Evolutionary conservation across 2,113 vertebrate genomes (phyloP).

Genomic region (Burhinus bistriatus): DNA sequence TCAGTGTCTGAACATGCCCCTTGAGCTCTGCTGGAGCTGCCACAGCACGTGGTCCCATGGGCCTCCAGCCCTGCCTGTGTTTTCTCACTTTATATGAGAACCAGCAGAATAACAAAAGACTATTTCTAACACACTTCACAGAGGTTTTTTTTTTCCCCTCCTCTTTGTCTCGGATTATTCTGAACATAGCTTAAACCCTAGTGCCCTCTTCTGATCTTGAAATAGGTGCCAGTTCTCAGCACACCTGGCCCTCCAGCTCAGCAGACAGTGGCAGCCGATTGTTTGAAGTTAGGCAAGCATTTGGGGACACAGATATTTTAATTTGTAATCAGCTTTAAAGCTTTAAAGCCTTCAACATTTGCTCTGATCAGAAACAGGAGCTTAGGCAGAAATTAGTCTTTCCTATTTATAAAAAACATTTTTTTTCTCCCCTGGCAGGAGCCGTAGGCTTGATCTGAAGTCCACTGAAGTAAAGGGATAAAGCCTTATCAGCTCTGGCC

Average conservation of each 20-base stretch:
- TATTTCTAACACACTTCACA: neutral
- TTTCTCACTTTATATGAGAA: neutral
- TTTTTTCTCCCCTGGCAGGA: neutral
- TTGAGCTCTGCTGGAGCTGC: neutral
- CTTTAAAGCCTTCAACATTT: slow-evolving; percentile 10
- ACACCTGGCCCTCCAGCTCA: neutral
- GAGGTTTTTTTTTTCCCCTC: fast-evolving
- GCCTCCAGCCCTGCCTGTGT: neutral
- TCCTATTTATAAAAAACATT: neutral
- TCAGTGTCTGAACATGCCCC: neutral
- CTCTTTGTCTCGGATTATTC: slow-evolving; percentile 2
- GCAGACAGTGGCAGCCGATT: neutral
- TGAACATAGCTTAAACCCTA: neutral
- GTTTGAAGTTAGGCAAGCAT: neutral
- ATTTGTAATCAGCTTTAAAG: slow-evolving; percentile 41
- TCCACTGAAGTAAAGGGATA: neutral
- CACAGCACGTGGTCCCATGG: neutral
- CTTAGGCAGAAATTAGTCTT: slow-evolving; percentile 15
- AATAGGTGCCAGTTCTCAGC: neutral
- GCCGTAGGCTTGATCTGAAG: neutral
- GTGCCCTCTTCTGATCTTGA: slow-evolving; percentile 54
- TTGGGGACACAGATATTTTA: neutral
- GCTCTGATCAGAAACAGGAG: slow-evolving; percentile 25
- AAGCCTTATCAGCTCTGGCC: slow-evolving; percentile 18
- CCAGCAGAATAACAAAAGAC: neutral